Evolutionary conservation across 2,888 invertebrate species (phyloP), one percentile per base, ranked within the genome.

Genomic region (Eristalis pertinax): DNA sequence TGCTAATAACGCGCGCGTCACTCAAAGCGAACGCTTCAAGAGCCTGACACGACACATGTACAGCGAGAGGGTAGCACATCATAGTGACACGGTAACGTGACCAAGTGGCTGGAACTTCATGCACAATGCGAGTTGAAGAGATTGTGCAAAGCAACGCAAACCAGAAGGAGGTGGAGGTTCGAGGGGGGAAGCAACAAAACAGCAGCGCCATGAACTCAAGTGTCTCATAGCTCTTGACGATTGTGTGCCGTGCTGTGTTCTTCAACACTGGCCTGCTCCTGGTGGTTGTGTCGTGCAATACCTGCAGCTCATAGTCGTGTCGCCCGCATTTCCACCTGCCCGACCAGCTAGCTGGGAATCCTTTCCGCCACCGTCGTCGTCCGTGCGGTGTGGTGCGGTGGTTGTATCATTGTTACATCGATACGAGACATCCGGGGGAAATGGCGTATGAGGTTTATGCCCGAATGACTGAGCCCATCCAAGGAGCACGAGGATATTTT

Each of bases 381-480:
- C 15, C 22, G 67, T 65, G 62, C 67, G n/a, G 73, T 58, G 64
- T 50, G 41, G 41, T 19, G 62, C 62, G 60, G 74, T 79, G 68
- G 78, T 62, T 60, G 70, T 88, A 88, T 88, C 88, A 88, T 88
- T 88, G 88, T 88, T 88, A 84, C 84, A 88, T 88, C 88, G 88
- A 88, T 88, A 87, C 65, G 68, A 80, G 80, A 87, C 87, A 88
- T 88, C 88, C 88, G 88, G 88, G 84, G 88, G 88, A 88, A 88
- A 84, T 84, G 84, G 76, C 69, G 56, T 84, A 84, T 77, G 88
- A 88, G 84, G 88, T 81, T 77, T 77, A 77, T 65, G 63, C 38
- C 63, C 69, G 29, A 87, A 74, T 68, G 75, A 76, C 83, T 75
- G 67, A 87, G 70, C 74, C 70, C 79, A 83, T 88, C 62, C 76